Conservation (phyloP, 2,113 vertebrate genomes). For the Hemicordylus capensis region DNA sequence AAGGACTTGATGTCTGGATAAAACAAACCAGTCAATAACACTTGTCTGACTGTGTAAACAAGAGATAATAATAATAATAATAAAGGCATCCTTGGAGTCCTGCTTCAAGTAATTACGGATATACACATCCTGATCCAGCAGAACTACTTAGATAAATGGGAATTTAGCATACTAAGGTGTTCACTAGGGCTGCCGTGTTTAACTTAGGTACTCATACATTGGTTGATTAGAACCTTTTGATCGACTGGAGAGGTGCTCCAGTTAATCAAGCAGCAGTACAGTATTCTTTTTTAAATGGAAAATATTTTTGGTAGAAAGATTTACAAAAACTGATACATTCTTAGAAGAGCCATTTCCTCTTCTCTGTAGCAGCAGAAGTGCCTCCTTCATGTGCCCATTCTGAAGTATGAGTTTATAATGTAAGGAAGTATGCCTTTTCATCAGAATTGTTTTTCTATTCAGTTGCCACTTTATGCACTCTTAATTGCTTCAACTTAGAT, state of each 20-base stretch:
- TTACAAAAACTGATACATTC: background rate
- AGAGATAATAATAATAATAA: too few relatives aligned
- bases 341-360: background rate
- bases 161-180: background rate
- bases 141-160: background rate
- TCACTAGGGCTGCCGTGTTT: background rate
- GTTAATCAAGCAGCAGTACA: background rate
- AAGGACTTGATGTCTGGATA: too few relatives aligned
- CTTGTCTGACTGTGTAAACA: too few relatives aligned
- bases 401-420: too few relatives aligned
- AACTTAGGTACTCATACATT: too few relatives aligned
- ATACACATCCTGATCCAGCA: background rate
- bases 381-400: too few relatives aligned
- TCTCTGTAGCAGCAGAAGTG: background rate
- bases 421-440: too few relatives aligned
- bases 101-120: background rate
- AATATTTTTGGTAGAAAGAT: background rate
- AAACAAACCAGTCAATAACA: too few relatives aligned
- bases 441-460: background rate
- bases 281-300: too few relatives aligned
- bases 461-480: background rate
- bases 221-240: background rate
- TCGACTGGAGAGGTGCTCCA: too few relatives aligned
- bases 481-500: background rate
- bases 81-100: too few relatives aligned